Evolutionary conservation across 1,140 invertebrate genomes (phyloP).

Genomic region (Hylaeus anthracinus): DNA sequence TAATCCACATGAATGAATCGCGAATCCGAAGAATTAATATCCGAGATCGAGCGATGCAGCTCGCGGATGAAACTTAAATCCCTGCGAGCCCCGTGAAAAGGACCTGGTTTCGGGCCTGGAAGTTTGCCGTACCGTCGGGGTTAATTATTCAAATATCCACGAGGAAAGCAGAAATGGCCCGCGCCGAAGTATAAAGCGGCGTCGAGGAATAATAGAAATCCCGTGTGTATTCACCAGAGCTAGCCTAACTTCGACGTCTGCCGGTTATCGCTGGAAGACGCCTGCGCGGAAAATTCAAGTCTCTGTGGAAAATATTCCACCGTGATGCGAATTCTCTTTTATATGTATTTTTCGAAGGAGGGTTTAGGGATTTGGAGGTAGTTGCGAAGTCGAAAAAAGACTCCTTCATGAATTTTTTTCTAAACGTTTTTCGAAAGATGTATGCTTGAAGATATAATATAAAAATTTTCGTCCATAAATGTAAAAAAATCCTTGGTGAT

Average conservation of each 20-base stretch:
- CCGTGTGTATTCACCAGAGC: slow-evolving; percentile 3
- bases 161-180: neutral
- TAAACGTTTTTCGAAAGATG: too few species aligned
- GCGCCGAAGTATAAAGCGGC: slow-evolving; percentile 2
- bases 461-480: too few species aligned
- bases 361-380: too few species aligned
- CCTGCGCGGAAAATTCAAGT: too few species aligned
- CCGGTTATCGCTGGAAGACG: too few species aligned
- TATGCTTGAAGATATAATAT: too few species aligned
- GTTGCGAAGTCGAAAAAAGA: too few species aligned
- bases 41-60: neutral
- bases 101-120: slow-evolving; percentile 21
- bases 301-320: neutral
- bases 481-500: too few species aligned
- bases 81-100: slow-evolving; percentile 32
- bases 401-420: too few species aligned
- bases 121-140: slow-evolving; percentile 22
- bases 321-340: too few species aligned
- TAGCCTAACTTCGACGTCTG: neutral
- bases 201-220: slow-evolving; percentile 54
- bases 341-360: too few species aligned
- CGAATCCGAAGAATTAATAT: neutral
- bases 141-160: slow-evolving; percentile 57
- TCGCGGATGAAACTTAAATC: neutral
- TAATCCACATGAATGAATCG: neutral